Evolutionary conservation across 2,888 invertebrate genomes (phyloP), one percentile per base, ranked within the genome.

Genomic region (Caenorhabditis becei): DNA sequence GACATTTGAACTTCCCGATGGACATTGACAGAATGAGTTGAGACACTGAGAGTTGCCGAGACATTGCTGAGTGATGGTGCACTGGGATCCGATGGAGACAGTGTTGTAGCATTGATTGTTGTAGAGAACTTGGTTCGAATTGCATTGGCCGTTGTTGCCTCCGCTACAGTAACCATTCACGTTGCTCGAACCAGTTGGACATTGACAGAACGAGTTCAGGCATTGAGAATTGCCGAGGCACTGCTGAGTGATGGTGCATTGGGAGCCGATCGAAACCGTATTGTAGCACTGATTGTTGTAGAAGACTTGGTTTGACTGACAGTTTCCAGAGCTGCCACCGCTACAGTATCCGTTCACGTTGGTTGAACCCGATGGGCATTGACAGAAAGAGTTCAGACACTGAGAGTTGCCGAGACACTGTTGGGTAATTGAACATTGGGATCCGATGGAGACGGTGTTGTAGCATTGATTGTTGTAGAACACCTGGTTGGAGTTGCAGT

Each of bases 201-300:
- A 81, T 28, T 80, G 80, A 62, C 83, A 83, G 58, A 74, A 51
- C 0, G 67, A 69, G 26, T 81, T 81, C 10, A 58, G 5, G 44
- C 83, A 83, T 20, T 77, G 72, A 0, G 81, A 74, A 44, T 71
- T 77, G 51, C 62, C 70, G 4, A 79, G 66, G 53, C 88, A 88
- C 66, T 88, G 88, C 51, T 81, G 69, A 14, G 84, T 83, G 65
- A 80, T 79, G 8, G 49, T 53, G 41, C 88, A 88, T 23, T 77
- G 67, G 10, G 71, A 70, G 1, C 87, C 87, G 11, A 84, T 65
- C 10, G 72, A 65, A 2, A 79, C 82, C 1, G 81, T 79, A 23
- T 75, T 72, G 20, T 37, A 72, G 37, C 78, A 79, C 41, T 72
- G 69, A 2, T 24, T 28, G 32, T 70, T 77, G 47, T 53, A 51